A percentile compares a stretch with the other conserved stretches of the same genome.
These are phyloP conservation scores for Sinelater perroti DNA, from an alignment of 2,888 invertebrate species.

Conservation along the genomic window DNA sequence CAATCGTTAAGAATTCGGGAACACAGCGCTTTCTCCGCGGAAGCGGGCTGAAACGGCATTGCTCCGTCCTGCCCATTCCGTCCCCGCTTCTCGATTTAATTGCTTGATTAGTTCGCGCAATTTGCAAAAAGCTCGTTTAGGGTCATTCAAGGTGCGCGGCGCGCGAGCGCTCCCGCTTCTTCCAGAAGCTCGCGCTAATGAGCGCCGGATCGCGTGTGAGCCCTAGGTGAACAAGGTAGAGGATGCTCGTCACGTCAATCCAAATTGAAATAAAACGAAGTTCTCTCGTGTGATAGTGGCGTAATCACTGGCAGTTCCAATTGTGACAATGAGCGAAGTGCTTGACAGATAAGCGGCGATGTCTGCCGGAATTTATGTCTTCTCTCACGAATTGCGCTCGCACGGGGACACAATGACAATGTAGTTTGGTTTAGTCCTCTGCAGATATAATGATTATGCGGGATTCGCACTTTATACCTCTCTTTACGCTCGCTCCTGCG, in stretches of 20 bases:
- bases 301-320: slow-evolving; percentile 44
- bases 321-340: slow-evolving; percentile 47
- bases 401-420: slow-evolving; percentile 36
- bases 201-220: slow-evolving; percentile 4
- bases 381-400: slow-evolving; percentile 37
- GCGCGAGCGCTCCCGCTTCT: background rate
- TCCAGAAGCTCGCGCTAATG: background rate
- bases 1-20: slow-evolving; percentile 1
- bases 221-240: slow-evolving; percentile 26
- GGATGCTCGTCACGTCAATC: slow-evolving; percentile 31
- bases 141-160: background rate
- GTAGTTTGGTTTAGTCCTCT: slow-evolving; percentile 43
- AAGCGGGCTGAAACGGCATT: background rate
- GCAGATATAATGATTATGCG: slow-evolving; percentile 43
- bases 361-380: slow-evolving; percentile 42
- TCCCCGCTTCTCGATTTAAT: too few relatives aligned
- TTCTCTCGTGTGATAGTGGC: slow-evolving; percentile 39
- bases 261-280: slow-evolving; percentile 35
- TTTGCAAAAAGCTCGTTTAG: too few relatives aligned
- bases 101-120: too few relatives aligned
- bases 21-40: background rate
- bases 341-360: slow-evolving; percentile 46
- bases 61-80: too few relatives aligned
- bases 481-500: slow-evolving; percentile 28
- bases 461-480: slow-evolving; percentile 29